phyloP scores from a whole-genome alignment of 92 coral and sea anemone species.

The Umimayanthus kanabou region DNA sequence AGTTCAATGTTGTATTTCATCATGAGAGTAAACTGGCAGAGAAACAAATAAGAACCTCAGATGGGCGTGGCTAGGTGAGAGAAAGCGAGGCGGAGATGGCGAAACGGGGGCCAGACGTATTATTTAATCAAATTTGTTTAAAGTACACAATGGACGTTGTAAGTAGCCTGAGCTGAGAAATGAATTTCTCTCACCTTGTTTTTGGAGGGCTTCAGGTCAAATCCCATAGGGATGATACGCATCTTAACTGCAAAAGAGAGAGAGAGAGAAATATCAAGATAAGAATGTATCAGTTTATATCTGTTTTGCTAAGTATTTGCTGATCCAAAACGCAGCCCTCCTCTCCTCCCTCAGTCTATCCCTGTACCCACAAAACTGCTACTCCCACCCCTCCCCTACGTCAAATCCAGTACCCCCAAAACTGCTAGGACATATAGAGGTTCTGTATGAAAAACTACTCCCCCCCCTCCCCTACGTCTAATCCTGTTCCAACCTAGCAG shows the following conservation, averaged over 20 bases:
- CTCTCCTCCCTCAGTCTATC: too few species aligned
- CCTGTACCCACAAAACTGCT: neutral
- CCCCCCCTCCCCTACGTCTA: neutral
- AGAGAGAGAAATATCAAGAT: neutral
- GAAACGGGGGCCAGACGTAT: too few species aligned
- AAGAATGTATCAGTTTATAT: neutral
- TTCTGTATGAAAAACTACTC: neutral
- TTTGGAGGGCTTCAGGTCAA: constrained; percentile 75
- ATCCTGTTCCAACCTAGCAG: neutral
- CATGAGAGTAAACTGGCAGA: too few species aligned
- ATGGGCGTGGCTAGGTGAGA: too few species aligned
- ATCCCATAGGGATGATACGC: constrained; percentile 84
- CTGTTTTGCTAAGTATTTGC: too few species aligned
- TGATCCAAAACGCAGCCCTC: neutral
- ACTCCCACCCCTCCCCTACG: neutral
- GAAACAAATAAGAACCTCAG: too few species aligned
- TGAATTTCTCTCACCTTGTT: constrained; percentile 53
- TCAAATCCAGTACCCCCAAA: too few species aligned
- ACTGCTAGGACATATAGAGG: neutral
- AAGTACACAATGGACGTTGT: neutral
- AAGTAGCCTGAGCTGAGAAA: neutral
- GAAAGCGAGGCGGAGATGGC: too few species aligned
- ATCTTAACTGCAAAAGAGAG: constrained; percentile 67
- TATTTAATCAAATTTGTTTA: too few species aligned
- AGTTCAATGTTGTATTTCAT: too few species aligned